Conservation (phyloP, 2,888 invertebrate genomes). For the Archips xylosteana region DNA sequence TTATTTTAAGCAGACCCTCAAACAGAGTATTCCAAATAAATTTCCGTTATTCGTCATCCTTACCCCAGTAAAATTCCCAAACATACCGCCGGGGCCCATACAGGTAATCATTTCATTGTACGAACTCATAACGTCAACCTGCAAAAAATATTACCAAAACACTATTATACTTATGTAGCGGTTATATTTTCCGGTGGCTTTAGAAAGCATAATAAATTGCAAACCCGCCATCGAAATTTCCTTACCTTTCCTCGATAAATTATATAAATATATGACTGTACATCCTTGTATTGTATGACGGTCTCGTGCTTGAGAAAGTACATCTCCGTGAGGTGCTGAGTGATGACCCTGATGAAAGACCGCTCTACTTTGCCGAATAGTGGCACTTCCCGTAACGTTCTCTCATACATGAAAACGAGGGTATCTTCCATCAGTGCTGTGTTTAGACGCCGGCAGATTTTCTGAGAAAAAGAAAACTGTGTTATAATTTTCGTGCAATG, state of each 20-base stretch:
- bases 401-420: conserved; percentile 81
- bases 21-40: not conserved
- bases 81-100: conserved; percentile 84
- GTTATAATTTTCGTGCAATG: not conserved
- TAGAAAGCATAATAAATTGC: conserved; percentile 19
- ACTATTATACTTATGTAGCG: conserved; percentile 23
- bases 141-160: conserved; percentile 44
- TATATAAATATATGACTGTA: conserved; percentile 79
- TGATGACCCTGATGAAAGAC: conserved; percentile 83
- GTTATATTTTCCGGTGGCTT: conserved; percentile 13
- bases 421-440: conserved; percentile 83
- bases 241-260: conserved; percentile 82
- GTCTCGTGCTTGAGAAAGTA: conserved; percentile 81
- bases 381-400: conserved; percentile 81
- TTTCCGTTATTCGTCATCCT: conserved; percentile 46
- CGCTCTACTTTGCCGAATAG: conserved; percentile 82
- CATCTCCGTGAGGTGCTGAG: conserved; percentile 81
- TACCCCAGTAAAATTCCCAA: conserved; percentile 80
- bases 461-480: conserved; percentile 51
- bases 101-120: conserved; percentile 82
- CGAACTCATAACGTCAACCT: conserved; percentile 79
- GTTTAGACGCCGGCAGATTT: conserved; percentile 80
- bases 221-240: conserved; percentile 19
- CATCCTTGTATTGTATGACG: conserved; percentile 78
- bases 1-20: not conserved